Evolutionary conservation across 2,113 vertebrate species (phyloP).

Genomic region (Pseudorasbora parva): DNA sequence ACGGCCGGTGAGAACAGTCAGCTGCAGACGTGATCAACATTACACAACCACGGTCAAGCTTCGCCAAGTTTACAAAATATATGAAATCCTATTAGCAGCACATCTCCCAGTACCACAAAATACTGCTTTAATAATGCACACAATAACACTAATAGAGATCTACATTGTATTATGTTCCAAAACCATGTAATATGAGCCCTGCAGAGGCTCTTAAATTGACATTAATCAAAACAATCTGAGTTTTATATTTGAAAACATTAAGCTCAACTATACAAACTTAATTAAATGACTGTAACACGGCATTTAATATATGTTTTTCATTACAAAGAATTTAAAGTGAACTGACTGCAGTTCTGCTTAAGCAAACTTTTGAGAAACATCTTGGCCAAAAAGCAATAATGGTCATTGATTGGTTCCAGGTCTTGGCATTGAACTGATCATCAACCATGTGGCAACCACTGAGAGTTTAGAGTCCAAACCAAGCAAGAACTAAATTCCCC

Average conservation of each 20-base stretch:
- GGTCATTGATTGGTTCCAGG: neutral
- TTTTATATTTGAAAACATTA: constrained; percentile 12
- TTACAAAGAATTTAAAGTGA: neutral
- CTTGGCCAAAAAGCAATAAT: neutral
- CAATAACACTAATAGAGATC: neutral
- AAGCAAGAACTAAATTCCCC: neutral
- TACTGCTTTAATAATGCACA: neutral
- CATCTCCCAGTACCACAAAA: neutral
- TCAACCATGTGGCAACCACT: neutral
- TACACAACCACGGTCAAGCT: constrained; percentile 58
- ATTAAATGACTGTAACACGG: neutral
- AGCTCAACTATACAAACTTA: neutral
- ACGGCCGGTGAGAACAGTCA: constrained; percentile 61
- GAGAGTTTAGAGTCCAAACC: neutral
- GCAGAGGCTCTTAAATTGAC: no score
- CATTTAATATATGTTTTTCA: neutral
- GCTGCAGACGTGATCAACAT: constrained; percentile 57
- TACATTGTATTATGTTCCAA: neutral
- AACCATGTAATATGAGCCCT: neutral
- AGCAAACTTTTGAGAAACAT: neutral
- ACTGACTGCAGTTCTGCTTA: neutral
- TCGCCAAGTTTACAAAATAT: constrained; percentile 33
- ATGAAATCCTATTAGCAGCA: neutral
- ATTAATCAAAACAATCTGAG: neutral
- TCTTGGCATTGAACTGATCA: neutral